These are phyloP conservation scores for Papilio gigon DNA, from an alignment of 2,888 invertebrate genomes.

Conservation along the genomic window DNA sequence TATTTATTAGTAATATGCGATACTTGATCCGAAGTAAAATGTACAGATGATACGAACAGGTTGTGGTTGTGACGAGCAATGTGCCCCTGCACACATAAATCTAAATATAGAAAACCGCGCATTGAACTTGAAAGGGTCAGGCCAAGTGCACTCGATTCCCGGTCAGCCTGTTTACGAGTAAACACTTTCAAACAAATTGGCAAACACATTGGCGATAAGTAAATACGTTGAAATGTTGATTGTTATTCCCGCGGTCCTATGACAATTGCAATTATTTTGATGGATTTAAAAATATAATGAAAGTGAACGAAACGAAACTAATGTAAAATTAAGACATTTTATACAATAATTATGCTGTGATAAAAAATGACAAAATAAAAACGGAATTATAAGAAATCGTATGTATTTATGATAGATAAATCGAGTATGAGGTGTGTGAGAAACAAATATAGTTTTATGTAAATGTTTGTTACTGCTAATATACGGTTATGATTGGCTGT, in stretches of 20 bases:
- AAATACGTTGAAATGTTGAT: background rate
- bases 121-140: constrained; percentile 18
- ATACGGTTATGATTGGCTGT: background rate
- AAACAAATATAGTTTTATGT: background rate
- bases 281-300: too few relatives aligned
- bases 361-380: too few relatives aligned
- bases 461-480: background rate
- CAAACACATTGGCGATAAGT: background rate
- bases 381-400: too few relatives aligned
- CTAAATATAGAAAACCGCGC: constrained; percentile 37
- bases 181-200: background rate
- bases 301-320: too few relatives aligned
- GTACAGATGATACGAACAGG: constrained; percentile 23
- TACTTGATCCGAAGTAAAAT: background rate
- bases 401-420: too few relatives aligned
- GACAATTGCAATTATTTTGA: too few relatives aligned
- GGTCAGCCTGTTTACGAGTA: background rate
- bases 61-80: constrained; percentile 11
- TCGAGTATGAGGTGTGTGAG: too few relatives aligned
- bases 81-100: too few relatives aligned
- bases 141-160: background rate
- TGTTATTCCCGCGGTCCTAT: too few relatives aligned
- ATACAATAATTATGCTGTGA: too few relatives aligned
- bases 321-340: too few relatives aligned
- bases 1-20: background rate